Conservation (phyloP, 1,140 invertebrate species). For the Trialeurodes vaporariorum region DNA sequence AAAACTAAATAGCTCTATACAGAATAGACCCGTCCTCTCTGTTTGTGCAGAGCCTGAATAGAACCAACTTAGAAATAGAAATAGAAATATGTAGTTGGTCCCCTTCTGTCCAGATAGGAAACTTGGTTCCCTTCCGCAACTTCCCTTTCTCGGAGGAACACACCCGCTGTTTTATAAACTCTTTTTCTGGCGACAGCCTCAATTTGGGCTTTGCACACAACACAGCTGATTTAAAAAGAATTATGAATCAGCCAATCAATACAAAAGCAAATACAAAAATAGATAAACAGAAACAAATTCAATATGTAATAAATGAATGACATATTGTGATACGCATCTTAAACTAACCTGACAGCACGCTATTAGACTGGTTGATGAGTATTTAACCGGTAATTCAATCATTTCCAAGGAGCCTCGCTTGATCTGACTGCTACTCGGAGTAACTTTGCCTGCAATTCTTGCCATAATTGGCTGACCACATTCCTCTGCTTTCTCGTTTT, state of each 20-base stretch:
- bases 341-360: slow-evolving; percentile 45
- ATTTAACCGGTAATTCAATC: slow-evolving; percentile 51
- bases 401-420: slow-evolving; percentile 41
- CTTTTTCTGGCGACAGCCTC: too few relatives aligned
- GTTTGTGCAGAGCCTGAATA: too few relatives aligned
- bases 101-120: too few relatives aligned
- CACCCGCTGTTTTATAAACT: too few relatives aligned
- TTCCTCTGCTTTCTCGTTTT: slow-evolving; percentile 32
- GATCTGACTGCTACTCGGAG: slow-evolving; percentile 37
- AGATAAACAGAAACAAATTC: neutral
- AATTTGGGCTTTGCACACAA: too few relatives aligned
- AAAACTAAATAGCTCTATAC: too few relatives aligned
- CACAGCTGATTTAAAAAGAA: too few relatives aligned
- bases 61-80: too few relatives aligned
- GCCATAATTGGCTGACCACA: slow-evolving; percentile 48
- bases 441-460: slow-evolving; percentile 53
- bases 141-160: too few relatives aligned
- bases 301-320: neutral
- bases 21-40: too few relatives aligned
- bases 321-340: slow-evolving; percentile 10
- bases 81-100: too few relatives aligned
- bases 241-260: neutral
- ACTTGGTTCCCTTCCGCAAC: too few relatives aligned
- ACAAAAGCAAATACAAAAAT: slow-evolving; percentile 8
- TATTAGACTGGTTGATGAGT: slow-evolving; percentile 39